Base-by-base conservation (phyloP, 2,888 invertebrate species). In the Drosophila limbata region DNA sequence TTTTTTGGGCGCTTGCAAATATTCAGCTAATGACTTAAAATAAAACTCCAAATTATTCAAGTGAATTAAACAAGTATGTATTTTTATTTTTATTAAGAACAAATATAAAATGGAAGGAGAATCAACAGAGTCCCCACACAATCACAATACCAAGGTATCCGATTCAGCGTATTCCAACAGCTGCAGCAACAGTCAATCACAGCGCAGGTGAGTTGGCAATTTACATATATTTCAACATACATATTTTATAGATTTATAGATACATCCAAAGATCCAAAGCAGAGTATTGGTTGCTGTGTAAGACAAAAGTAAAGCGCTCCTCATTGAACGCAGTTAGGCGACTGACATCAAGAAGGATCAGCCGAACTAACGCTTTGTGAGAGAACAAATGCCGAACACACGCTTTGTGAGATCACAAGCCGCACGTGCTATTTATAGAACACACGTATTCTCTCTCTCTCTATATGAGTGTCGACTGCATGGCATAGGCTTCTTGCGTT, bases 151-250 rank as follows among this genome's bases (percentile, higher is more conserved):
- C 6, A 92, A 92, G 68, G 91, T 96, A 52, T 96, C 96, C 8
- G 97, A 97, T 92, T 97, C 97, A 1, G 96, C 95, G 10, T 97
- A 96, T 90, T 96, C 96, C 0, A 96, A 95, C 90, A 96, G 96
- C 84, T 96, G 96, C 92, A 96, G 96, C 86, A 96, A 96, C 92
- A 96, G 96, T 83, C 96, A 96, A 89, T 96, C 96, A 0, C 95
- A 96, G 88, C 94, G 95, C 90, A 97, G 96, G 96, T 96, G 90
- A 91, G 90, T 52, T 2, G 15, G 15, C n/a, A 42, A 21, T 35
- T n/a, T 13, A 40, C 0, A 6, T 13, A 11, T 13, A 11, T 19
- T 11, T 4, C n/a, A n/a, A n/a, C n/a, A 6, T 6, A 28, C 8
- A 5, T 5, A 13, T 19, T 40, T 17, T 10, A 17, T 3, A 10